Percentiles rank a stretch among this genome's conserved stretches.
Evolutionary conservation across 2,888 invertebrate species (phyloP).

Genomic region (Odontocolon sp.): DNA sequence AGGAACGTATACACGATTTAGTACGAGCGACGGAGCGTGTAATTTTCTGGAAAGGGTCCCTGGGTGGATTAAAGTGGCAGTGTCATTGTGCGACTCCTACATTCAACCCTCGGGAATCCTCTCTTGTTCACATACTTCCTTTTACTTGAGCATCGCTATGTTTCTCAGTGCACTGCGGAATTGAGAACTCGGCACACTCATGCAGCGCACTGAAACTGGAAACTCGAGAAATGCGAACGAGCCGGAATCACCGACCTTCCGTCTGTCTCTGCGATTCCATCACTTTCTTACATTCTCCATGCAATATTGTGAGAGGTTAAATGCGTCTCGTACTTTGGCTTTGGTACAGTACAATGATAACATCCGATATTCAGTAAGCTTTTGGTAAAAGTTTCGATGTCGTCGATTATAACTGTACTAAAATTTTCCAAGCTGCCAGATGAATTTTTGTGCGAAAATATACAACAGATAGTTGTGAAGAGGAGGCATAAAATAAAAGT

Average conservation of each 20-base stretch:
- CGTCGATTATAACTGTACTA: too few species aligned
- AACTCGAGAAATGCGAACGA: neutral
- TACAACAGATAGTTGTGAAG: neutral
- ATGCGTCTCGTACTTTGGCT: too few species aligned
- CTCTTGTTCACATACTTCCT: neutral
- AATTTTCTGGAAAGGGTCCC: slow-evolving; percentile 44
- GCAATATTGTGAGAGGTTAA: too few species aligned
- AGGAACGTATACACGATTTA: slow-evolving; percentile 27
- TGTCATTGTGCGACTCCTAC: slow-evolving; percentile 30
- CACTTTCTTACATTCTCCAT: too few species aligned
- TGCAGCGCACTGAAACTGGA: neutral
- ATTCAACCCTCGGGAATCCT: slow-evolving; percentile 14
- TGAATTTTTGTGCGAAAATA: neutral
- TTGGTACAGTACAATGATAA: too few species aligned
- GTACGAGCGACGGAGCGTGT: slow-evolving; percentile 33
- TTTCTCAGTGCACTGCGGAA: neutral
- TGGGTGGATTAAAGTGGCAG: slow-evolving; percentile 32
- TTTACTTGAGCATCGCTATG: neutral
- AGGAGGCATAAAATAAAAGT: neutral
- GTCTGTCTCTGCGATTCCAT: too few species aligned
- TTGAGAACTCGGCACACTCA: neutral
- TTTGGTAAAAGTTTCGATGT: too few species aligned
- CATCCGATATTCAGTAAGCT: too few species aligned
- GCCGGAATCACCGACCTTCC: too few species aligned
- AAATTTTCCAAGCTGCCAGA: too few species aligned